Percentiles rank a stretch among this genome's conserved stretches.
Evolutionary conservation across 2,797 vertebrate species (phyloP).

Genomic region (Vespertilio murinus): DNA sequence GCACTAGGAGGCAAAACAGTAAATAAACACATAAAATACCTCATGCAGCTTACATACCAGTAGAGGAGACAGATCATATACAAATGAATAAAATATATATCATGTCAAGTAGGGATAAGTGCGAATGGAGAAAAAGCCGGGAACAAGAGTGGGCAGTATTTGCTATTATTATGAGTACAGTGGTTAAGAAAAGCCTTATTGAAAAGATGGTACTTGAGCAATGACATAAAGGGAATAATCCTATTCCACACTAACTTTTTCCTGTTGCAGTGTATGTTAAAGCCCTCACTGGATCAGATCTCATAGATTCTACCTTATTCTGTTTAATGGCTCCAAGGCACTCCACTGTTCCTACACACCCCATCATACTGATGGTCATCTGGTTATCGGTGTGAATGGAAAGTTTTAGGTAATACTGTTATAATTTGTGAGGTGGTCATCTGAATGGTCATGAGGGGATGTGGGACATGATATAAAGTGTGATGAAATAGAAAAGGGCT

Average conservation of each 20-base stretch:
- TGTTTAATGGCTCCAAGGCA: not conserved
- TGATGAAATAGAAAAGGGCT: not conserved
- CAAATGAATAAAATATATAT: not conserved
- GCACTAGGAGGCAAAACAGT: not conserved
- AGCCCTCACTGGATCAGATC: not conserved
- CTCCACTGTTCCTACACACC: rapidly evolving
- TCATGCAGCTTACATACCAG: not conserved
- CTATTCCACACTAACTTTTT: not conserved
- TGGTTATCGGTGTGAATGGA: not conserved
- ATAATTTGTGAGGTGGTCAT: not conserved
- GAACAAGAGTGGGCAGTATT: not conserved
- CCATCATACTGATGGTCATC: not conserved
- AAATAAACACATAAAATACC: not conserved
- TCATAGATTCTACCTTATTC: not conserved
- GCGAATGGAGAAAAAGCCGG: not conserved
- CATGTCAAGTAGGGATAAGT: not conserved
- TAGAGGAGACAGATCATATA: not conserved
- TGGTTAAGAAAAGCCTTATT: not conserved
- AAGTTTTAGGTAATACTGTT: not conserved
- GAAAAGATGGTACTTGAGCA: not conserved
- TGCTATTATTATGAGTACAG: not conserved
- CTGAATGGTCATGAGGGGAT: not conserved
- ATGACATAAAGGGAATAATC: not conserved
- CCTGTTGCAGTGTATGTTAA: not conserved
- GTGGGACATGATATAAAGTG: not conserved